phyloP scores from a whole-genome alignment of 2,113 vertebrate species.

The Scomber colias region DNA sequence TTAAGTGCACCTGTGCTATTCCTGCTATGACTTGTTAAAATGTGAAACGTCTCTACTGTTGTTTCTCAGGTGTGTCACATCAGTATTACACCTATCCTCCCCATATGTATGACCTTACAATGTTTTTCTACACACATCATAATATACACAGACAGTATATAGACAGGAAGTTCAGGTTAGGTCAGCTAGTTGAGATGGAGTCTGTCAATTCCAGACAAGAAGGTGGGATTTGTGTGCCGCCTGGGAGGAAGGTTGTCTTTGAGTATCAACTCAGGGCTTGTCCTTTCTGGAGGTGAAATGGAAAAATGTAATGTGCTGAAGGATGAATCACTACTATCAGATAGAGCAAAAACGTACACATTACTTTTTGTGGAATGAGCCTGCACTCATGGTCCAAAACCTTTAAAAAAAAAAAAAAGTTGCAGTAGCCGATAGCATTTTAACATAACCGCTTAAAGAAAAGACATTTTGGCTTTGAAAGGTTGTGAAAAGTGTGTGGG shows the following conservation, averaged over 20 bases:
- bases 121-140: background rate
- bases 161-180: background rate
- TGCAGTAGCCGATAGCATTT: conserved; percentile 25
- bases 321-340: conserved; percentile 48
- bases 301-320: conserved; percentile 40
- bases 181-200: too few relatives aligned
- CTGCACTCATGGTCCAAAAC: conserved; percentile 9
- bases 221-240: background rate
- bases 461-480: background rate
- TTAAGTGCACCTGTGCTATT: too few relatives aligned
- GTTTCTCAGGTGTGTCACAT: too few relatives aligned
- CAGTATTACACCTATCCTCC: too few relatives aligned
- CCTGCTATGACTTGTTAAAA: too few relatives aligned
- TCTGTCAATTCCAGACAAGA: too few relatives aligned
- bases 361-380: conserved; percentile 43
- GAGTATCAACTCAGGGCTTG: conserved; percentile 21
- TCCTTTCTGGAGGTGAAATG: conserved; percentile 41
- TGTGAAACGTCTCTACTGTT: too few relatives aligned
- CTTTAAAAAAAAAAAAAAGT: background rate
- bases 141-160: background rate
- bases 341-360: conserved; percentile 51
- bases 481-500: background rate
- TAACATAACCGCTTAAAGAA: conserved; percentile 20
- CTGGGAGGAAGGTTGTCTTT: background rate
- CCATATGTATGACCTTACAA: too few relatives aligned